Base-by-base conservation (phyloP, 2,113 vertebrate genomes). In the Serilophus lunatus region DNA sequence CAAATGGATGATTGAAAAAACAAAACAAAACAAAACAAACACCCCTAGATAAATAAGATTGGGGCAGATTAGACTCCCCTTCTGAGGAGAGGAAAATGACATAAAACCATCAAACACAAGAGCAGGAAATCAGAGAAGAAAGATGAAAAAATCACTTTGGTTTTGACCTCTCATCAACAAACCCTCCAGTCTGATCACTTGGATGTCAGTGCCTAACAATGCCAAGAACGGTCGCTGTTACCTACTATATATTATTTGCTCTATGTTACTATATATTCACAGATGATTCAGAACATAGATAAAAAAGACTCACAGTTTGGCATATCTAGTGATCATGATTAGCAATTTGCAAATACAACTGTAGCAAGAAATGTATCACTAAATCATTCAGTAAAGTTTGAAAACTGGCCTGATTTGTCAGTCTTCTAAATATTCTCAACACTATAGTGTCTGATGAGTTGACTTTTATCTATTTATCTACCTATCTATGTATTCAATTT, bases 401-500 rank as follows among this genome's bases (percentile, higher is more conserved):
- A 88, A 92, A 83, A 77, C 7, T 54, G 28, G 2, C 6, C 14
- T 68, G 6, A 31, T 76, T 49, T 44, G 4, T 29, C 33, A 72
- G 28, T 45, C n/a, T 65, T 85, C 19, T 50, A 53, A 93, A 42
- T 12, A 49, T 50, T 33, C 20, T 8, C 10, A n/a, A 25, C 40
- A 56, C 23, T 59, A 54, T 56, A 45, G 81, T 47, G 11, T n/a
- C 35, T 64, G 29, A 44, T 59, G 59, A 47, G 3, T 26, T 61
- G 56, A 61, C 11, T n/a, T 38, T 19, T 53, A 31, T 19, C 10
- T 44, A 7, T 13, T 18, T 51, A 23, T 14, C 31, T 45, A 60
- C 6, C 0, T 2, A 50, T 8, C 10, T 2, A 0, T 11, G 12
- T 25, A 82, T 60, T 79, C 35, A 20, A 9, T 3, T 57, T 15